Evolutionary conservation across 2,113 vertebrate species (phyloP).

Genomic region (Phrynocephalus versicolor): DNA sequence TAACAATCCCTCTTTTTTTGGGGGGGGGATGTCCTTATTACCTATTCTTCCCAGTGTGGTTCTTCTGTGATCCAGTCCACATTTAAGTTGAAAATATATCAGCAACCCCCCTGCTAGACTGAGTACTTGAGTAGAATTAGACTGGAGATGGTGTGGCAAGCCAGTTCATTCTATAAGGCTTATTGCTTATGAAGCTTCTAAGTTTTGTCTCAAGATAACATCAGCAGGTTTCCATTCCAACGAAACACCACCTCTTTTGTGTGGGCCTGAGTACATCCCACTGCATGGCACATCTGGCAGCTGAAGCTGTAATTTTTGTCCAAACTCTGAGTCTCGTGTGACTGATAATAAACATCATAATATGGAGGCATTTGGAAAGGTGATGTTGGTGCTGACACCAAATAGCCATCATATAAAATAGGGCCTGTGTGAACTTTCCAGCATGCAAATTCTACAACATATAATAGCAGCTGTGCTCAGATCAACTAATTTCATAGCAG

Average conservation of each 20-base stretch:
- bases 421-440: neutral
- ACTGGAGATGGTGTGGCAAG: neutral
- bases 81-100: neutral
- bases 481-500: neutral
- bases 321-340: neutral
- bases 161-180: neutral
- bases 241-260: neutral
- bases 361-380: neutral
- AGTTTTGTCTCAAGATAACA: neutral
- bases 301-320: neutral
- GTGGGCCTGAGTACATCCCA: neutral
- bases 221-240: neutral
- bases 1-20: too few species aligned
- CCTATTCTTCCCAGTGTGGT: neutral
- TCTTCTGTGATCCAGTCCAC: neutral
- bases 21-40: too few species aligned
- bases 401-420: neutral
- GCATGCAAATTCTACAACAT: neutral
- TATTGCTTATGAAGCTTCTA: neutral
- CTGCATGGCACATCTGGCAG: neutral
- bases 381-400: neutral
- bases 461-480: neutral
- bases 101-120: too few species aligned
- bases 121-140: neutral
- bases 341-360: neutral